Base-by-base conservation (phyloP, 2,113 vertebrate genomes). In the Halcyon senegalensis region DNA sequence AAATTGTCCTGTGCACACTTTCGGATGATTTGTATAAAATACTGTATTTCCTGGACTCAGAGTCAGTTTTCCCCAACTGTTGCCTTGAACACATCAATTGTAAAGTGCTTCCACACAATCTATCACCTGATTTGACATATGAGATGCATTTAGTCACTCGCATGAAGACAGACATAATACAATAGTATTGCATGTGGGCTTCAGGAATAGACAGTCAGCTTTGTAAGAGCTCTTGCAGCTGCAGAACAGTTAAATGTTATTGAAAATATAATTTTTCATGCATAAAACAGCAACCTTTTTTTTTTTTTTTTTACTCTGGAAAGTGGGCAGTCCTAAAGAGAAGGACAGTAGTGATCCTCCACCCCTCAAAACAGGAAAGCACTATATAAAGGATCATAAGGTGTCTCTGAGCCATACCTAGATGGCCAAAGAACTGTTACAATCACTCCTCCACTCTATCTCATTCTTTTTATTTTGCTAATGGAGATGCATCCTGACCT, bases 261-360 rank as follows among this genome's bases (percentile, higher is more conserved):
- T 28, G 43, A 81, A 87, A 76, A 56, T 8, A 64, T 4, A 85
- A 44, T 14, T 63, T 35, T 28, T 53, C 14, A 59, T 3, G 33
- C 31, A 55, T 20, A 39, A 88, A 76, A 39, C 0, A 53, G 33
- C 9, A 63, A 11, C 28, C 33, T 50, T 50, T 50, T 50, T 50
- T 46, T 46, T 46, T 24, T 41, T 60, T 21, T 39, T 69, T 48
- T 41, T 27, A 18, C 25, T 3, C 28, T 53, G 30, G 2, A 21
- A 89, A 69, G 84, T 84, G 77, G 96, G 96, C 91, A 78, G 94
- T 92, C 77, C 78, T 82, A 69, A 35, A 48, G 73, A 68, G 13
- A 89, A 68, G 4, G n/a, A 69, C 31, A 59, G 30, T 33, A 66
- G 44, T 17, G 53, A 50, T 48, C n/a, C 33, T 87, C 89, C 93